Evolutionary conservation across 2,888 invertebrate genomes (phyloP), one percentile per base, ranked within the genome.

Genomic region (Drosophila mimica): DNA sequence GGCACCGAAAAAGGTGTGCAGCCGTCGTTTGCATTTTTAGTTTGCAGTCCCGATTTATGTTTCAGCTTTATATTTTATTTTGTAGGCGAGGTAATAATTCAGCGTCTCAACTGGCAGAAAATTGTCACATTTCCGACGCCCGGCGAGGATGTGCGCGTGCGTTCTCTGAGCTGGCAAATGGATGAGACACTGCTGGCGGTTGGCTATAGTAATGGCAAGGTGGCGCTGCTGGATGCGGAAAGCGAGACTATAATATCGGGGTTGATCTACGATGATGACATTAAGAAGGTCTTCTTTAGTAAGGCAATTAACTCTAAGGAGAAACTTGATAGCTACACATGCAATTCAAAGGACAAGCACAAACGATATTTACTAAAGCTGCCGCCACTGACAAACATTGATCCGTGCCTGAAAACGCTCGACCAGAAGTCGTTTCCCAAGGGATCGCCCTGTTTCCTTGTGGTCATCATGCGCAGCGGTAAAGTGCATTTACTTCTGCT

Each of bases 31-130:
- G 9, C 20, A 31, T 46, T 58, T 28, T 59, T 15, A 8, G n/a
- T 0, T 5, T n/a, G 5, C n/a, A 40, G 20, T 38, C n/a, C 20
- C 53, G 25, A 52, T 34, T 20, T 2, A 48, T 9, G 40, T 30
- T 28, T 0, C 2, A 9, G 8, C n/a, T 61, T 33, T 17, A 0
- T 46, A 46, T 17, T 25, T 40, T 49, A n/a, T 28, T 1, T 73
- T 51, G 30, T 30, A 97, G 98, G 98, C 70, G 98, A 98, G 94
- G 96, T 98, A 9, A 95, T 97, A 68, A 95, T 99, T 52, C 97
- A 98, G 91, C 95, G 99, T 76, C 94, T 99, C 38, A 97, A 97
- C 67, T 98, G 98, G 98, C 98, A 98, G 91, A 96, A 97, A 93
- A 98, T 98, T 11, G 98, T 98, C 96, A 95, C 95, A 63, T 94